A percentile compares a stretch with the other conserved stretches of the same genome.
These are phyloP conservation scores for Sebastes steindachneri DNA, from an alignment of 2,797 vertebrate species.

Conservation along the genomic window DNA sequence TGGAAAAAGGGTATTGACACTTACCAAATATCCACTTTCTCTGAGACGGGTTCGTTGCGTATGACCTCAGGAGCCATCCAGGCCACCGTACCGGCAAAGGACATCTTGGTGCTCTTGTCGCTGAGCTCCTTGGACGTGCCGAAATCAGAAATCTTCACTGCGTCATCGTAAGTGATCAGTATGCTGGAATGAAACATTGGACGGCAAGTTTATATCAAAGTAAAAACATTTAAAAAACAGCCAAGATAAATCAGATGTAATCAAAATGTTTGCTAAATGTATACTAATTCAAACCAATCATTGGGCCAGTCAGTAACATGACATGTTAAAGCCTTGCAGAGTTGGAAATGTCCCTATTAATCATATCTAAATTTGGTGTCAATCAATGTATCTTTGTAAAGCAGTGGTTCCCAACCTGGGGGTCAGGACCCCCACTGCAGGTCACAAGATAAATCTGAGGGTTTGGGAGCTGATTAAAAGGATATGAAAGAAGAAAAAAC, in stretches of 20 bases:
- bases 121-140: slow-evolving; percentile 96
- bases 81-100: slow-evolving; percentile 96
- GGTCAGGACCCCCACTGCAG: not conserved
- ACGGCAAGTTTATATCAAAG: slow-evolving; percentile 42
- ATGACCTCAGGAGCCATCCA: slow-evolving; percentile 99
- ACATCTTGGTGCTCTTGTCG: slow-evolving; percentile 99
- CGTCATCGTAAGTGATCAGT: slow-evolving; percentile 96
- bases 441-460: not conserved
- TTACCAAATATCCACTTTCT: slow-evolving; percentile 99
- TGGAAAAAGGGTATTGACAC: slow-evolving; percentile 32
- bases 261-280: not conserved
- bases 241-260: not conserved
- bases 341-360: not conserved
- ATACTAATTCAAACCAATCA: not conserved
- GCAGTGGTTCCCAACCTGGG: no score
- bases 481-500: not conserved
- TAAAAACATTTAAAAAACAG: slow-evolving; percentile 25
- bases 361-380: not conserved
- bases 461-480: not conserved
- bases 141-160: slow-evolving; percentile 98
- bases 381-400: not conserved
- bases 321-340: not conserved
- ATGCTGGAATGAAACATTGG: slow-evolving; percentile 83
- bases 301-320: not conserved
- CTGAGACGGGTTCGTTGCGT: slow-evolving; percentile 95